Base-by-base conservation (phyloP, 2,113 vertebrate genomes). In the Psettodes erumei region DNA sequence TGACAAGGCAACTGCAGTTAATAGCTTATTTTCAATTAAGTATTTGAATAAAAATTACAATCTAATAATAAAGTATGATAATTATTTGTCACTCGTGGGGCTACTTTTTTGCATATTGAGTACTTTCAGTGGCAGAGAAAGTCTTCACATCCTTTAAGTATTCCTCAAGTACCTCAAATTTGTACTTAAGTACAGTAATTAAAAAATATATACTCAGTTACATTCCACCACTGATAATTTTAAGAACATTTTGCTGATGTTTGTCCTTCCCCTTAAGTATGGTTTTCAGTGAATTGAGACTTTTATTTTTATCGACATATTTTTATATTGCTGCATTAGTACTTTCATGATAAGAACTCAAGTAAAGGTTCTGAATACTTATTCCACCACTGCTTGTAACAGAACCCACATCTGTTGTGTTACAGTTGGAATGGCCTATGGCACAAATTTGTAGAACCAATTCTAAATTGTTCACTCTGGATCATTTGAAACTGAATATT, bases 401-500 rank as follows among this genome's bases (percentile, higher is more conserved):
- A 11, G 27, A 0, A 63, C 27, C 13, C 28, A 59, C 10, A 43
- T 68, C 38, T 47, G 16, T 16, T 50, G 43, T 50, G 9, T 77
- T 30, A 18, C 6, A 58, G 62, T 79, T 70, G 53, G 65, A 65
- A 62, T 83, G 25, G 21, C 30, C 21, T 27, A 6, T 7, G 1
- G 21, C 16, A n/a, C 12, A 48, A 48, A 67, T 66, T 60, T 61
- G 68, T 15, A 13, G 27, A 82, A 50, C 9, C 3, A 55, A 61
- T 84, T 64, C 40, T 40, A 48, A 51, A 19, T 30, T 12, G 25
- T 45, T 8, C 50, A 5, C 27, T 40, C 25, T 37, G 11, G 70
- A 56, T 51, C 5, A 62, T 58, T 42, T 64, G 27, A 79, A 48
- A 62, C 19, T 27, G 12, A 71, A 27, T 43, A 51, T 63, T 28